Percentiles rank a stretch among this genome's conserved stretches.
Evolutionary conservation across 1,140 invertebrate species (phyloP).

Genomic region (Drosophila arawakana): DNA sequence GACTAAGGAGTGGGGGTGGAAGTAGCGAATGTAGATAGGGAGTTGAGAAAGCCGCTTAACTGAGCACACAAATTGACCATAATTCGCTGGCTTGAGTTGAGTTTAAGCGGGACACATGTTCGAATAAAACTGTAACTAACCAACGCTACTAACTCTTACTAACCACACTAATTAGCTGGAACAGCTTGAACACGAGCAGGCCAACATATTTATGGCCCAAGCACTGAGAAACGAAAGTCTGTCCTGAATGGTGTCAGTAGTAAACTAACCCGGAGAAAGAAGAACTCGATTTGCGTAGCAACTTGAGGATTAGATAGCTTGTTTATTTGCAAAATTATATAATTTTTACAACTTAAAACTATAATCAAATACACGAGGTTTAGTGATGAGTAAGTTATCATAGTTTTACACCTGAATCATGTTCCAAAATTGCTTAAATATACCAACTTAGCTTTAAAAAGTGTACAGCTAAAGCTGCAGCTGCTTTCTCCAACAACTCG

Average conservation of each 20-base stretch:
- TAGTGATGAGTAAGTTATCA: too few species aligned
- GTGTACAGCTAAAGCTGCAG: neutral
- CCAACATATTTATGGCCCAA: constrained; percentile 7
- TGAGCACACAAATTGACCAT: constrained; percentile 41
- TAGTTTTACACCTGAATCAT: too few species aligned
- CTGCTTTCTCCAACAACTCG: neutral
- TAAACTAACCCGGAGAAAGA: neutral
- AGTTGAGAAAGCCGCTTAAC: constrained; percentile 16
- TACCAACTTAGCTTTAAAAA: too few species aligned
- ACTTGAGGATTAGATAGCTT: too few species aligned
- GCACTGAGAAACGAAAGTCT: too few species aligned
- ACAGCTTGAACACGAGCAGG: neutral
- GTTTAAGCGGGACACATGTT: constrained; percentile 17
- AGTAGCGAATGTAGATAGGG: too few species aligned
- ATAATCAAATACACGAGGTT: too few species aligned
- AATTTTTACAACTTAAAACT: too few species aligned
- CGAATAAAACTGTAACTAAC: constrained; percentile 40
- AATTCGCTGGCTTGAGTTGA: constrained; percentile 12
- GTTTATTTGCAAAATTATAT: too few species aligned
- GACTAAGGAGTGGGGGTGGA: too few species aligned
- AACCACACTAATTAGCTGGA: constrained; percentile 23
- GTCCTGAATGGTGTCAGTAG: neutral
- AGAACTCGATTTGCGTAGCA: too few species aligned
- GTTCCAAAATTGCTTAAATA: too few species aligned
- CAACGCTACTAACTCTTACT: constrained; percentile 19